Evolutionary conservation across 2,888 invertebrate species (phyloP), one percentile per base, ranked within the genome.

Genomic region (Galeopsomyia nigrocyanea): DNA sequence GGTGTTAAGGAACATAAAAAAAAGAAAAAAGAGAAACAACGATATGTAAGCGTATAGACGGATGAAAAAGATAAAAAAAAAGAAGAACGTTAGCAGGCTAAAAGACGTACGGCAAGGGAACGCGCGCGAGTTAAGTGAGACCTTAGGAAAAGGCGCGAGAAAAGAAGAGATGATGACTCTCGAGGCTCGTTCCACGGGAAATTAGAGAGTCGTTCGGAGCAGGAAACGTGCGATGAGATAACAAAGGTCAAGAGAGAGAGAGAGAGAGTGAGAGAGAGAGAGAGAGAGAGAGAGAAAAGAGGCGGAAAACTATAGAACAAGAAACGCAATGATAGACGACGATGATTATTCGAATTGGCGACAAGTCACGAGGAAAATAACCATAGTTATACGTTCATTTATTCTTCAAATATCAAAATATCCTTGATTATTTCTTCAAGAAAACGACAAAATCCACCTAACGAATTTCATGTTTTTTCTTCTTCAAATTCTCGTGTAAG

Each of bases 191-290:
- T 61, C 22, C 22, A 50, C 71, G 76, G 75, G 76, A 77, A 78
- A 78, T 78, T 78, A 78, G 76, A 77, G 75, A 76, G 76, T 76
- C 76, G 74, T 64, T 73, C 70, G 75, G 67, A 68, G 65, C 72
- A 73, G 75, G 67, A 75, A 75, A 74, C 53, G 75, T 68, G 73
- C 68, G 60, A 73, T 64, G 65, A 61, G 58, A 71, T 71, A 67
- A 74, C 66, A 57, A 71, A 71, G 31, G 62, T 22, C 22, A 55
- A 39, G 47, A 53, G 58, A 72, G 71, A 65, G 72, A 68, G 77
- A 55, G 73, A 74, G 53, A 60, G 53, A 53, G 31, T 46, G 47
- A 49, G 39, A 26, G 61, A 53, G 31, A 74, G 65, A 55, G 49
- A 61, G 31, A 39, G 47, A 53, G 58, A 72, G 71, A 65, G 72